phyloP scores from a whole-genome alignment of 1,140 invertebrate species.

The Achroia grisella region DNA sequence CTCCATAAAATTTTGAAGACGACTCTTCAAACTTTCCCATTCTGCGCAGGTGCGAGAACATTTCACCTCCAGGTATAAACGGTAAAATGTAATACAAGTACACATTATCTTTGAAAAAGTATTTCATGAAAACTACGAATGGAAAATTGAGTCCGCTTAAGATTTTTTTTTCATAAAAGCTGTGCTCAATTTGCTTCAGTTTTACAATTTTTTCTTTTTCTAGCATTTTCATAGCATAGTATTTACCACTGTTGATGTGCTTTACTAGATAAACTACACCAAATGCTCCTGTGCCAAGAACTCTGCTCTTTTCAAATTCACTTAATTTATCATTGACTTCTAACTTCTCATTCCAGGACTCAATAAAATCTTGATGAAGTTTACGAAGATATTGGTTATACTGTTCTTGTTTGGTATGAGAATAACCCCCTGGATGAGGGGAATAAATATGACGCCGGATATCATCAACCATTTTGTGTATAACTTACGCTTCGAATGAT shows the following conservation, averaged over 20 bases:
- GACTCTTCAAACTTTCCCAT: conserved; percentile 85
- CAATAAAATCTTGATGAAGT: conserved; percentile 45
- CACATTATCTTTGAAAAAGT: conserved; percentile 89
- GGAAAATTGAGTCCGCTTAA: conserved; percentile 86
- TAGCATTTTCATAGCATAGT: conserved; percentile 93
- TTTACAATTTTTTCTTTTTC: conserved; percentile 91
- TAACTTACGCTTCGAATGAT: too few relatives aligned
- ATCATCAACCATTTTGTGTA: conserved; percentile 25
- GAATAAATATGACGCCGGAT: conserved; percentile 16
- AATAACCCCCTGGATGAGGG: conserved; percentile 31
- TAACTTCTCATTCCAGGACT: conserved; percentile 45
- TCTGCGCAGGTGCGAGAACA: conserved; percentile 85
- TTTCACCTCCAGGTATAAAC: conserved; percentile 87
- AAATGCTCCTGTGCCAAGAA: conserved; percentile 92
- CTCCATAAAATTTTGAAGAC: conserved; percentile 91
- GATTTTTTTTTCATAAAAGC: conserved; percentile 89
- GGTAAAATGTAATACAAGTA: conserved; percentile 89
- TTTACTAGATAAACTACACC: conserved; percentile 90
- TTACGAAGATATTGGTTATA: conserved; percentile 49
- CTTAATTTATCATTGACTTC: conserved; percentile 30
- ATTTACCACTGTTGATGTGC: conserved; percentile 76
- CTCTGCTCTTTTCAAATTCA: conserved; percentile 54
- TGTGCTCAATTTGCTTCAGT: conserved; percentile 90
- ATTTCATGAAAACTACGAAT: conserved; percentile 88
- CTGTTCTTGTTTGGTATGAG: conserved; percentile 41